Evolutionary conservation across 2,888 invertebrate species (phyloP).

Genomic region (Sphecodes monilicornis): DNA sequence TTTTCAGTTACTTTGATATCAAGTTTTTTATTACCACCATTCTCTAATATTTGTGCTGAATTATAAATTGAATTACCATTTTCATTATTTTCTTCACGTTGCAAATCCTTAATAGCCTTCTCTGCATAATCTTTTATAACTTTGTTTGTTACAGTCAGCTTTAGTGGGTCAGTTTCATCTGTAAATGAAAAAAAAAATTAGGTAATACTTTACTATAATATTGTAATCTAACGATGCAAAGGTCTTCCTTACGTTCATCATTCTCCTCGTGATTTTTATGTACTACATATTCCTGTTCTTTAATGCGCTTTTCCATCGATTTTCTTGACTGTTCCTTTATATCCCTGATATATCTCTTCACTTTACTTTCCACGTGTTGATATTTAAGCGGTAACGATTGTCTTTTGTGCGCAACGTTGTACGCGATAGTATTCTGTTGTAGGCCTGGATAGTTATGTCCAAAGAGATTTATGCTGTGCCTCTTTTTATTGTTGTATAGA

Average conservation of each 20-base stretch:
- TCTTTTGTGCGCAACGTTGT: slow-evolving; percentile 49
- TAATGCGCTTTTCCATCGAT: slow-evolving; percentile 60
- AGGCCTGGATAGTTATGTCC: slow-evolving; percentile 46
- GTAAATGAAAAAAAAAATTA: slow-evolving; percentile 24
- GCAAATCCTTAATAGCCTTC: slow-evolving; percentile 74
- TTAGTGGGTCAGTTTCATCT: slow-evolving; percentile 51
- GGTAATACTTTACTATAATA: background rate
- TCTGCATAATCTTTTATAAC: slow-evolving; percentile 76
- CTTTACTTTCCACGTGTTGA: slow-evolving; percentile 79
- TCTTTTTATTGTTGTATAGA: slow-evolving; percentile 37
- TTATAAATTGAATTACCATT: slow-evolving; percentile 40
- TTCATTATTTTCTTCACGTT: slow-evolving; percentile 60
- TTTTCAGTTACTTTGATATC: slow-evolving; percentile 23
- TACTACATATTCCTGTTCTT: slow-evolving; percentile 45
- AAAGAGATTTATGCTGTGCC: slow-evolving; percentile 60
- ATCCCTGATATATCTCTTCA: slow-evolving; percentile 77
- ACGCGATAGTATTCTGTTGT: slow-evolving; percentile 48
- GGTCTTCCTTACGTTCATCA: slow-evolving; percentile 50
- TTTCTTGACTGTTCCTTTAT: slow-evolving; percentile 65
- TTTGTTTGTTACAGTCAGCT: slow-evolving; percentile 52
- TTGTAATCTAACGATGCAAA: slow-evolving; percentile 9
- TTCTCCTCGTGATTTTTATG: slow-evolving; percentile 35
- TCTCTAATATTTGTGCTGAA: slow-evolving; percentile 46
- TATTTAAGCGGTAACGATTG: slow-evolving; percentile 68
- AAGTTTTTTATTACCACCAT: slow-evolving; percentile 59